Conservation (phyloP, 2,797 vertebrate genomes). For the Rhinoraja longicauda region DNA sequence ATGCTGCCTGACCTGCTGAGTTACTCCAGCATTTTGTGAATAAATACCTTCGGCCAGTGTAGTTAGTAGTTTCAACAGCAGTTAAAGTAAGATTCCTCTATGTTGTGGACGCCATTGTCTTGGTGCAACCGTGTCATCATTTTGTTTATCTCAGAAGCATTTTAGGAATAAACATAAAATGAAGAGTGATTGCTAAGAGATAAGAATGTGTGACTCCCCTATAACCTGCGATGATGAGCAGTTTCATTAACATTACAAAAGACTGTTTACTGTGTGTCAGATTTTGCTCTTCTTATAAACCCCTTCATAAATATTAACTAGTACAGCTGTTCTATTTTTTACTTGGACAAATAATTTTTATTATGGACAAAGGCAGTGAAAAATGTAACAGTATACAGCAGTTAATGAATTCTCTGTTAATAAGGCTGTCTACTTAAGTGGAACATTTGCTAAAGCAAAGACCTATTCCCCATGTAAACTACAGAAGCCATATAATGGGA, state of each 20-base stretch:
- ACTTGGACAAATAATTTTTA: constrained; percentile 29
- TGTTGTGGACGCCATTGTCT: background rate
- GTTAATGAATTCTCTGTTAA: constrained; percentile 27
- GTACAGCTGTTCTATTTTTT: constrained; percentile 12
- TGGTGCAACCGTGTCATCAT: background rate
- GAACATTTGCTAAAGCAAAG: constrained; percentile 10
- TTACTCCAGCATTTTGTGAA: no score
- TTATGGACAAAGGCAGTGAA: constrained; percentile 6
- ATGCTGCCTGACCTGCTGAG: no score
- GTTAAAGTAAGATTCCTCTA: background rate
- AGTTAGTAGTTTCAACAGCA: background rate
- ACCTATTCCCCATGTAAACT: constrained; percentile 23
- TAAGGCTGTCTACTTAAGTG: constrained; percentile 27
- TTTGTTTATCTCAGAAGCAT: background rate
- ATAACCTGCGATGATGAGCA: background rate
- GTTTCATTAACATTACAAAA: constrained; percentile 21
- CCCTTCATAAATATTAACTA: constrained; percentile 12
- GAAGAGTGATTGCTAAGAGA: background rate
- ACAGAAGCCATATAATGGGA: background rate
- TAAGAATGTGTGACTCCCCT: background rate
- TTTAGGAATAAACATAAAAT: constrained; percentile 10
- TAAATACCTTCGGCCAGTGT: background rate
- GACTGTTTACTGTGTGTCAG: constrained; percentile 23
- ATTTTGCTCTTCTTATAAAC: constrained; percentile 18
- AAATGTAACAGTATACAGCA: background rate